phyloP scores from a whole-genome alignment of 2,888 invertebrate species.

The Cyclophora albipunctata region DNA sequence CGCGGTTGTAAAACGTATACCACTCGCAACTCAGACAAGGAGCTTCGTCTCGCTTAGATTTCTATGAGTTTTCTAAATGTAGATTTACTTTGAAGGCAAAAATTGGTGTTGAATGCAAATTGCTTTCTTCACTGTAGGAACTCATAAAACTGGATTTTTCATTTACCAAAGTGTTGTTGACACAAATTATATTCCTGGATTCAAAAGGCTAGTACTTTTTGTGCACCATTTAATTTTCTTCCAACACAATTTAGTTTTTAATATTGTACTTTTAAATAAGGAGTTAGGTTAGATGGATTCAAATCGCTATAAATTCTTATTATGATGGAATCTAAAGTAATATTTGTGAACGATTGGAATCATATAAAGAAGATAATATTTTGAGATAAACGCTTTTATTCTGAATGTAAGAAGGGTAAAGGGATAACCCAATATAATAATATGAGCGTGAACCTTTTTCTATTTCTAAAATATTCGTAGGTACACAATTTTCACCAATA shows the following conservation, averaged over 20 bases:
- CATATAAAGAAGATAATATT: conserved; percentile 7
- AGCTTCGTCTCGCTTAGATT: conserved; percentile 11
- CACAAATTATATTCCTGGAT: too few species aligned
- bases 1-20: conserved; percentile 43
- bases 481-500: too few species aligned
- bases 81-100: conserved; percentile 10
- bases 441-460: conserved; percentile 32
- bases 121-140: conserved; percentile 1
- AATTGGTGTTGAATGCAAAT: conserved; percentile 6
- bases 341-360: conserved; percentile 26
- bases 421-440: conserved; percentile 2
- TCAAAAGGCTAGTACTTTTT: too few species aligned
- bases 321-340: too few species aligned
- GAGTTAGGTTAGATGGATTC: too few species aligned
- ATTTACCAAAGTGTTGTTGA: too few species aligned
- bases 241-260: too few species aligned
- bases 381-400: conserved; percentile 7
- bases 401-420: conserved; percentile 72
- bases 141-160: too few species aligned
- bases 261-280: too few species aligned
- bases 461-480: neutral
- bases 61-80: conserved; percentile 13
- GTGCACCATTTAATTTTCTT: too few species aligned
- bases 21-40: conserved; percentile 20
- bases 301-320: too few species aligned